Conservation (phyloP, 1,140 invertebrate genomes). For the Aphelenchoides besseyi region DNA sequence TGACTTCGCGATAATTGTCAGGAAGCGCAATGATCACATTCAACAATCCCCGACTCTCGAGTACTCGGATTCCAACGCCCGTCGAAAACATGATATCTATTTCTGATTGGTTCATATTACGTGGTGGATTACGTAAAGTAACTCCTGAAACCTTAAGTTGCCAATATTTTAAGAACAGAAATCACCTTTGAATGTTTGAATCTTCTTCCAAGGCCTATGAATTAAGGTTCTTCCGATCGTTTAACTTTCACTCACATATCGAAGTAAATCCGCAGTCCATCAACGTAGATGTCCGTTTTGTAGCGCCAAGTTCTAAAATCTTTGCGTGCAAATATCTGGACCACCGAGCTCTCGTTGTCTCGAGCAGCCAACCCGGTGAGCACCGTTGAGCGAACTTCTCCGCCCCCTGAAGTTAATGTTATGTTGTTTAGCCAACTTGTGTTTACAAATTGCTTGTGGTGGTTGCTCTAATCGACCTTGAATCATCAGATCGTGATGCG, state of each 20-base stretch:
- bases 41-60: constrained; percentile 82
- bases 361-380: constrained; percentile 76
- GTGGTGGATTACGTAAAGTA: constrained; percentile 83
- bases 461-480: constrained; percentile 66
- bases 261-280: constrained; percentile 79
- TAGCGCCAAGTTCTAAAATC: constrained; percentile 82
- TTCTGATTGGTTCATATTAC: constrained; percentile 86
- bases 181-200: constrained; percentile 48
- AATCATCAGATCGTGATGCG: constrained; percentile 77
- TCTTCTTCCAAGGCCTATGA: constrained; percentile 42
- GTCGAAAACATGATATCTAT: constrained; percentile 90
- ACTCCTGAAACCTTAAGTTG: constrained; percentile 68
- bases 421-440: constrained; percentile 4
- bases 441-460: constrained; percentile 37
- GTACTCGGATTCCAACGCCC: constrained; percentile 83
- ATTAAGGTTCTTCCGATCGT: not conserved
- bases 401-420: constrained; percentile 62
- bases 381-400: constrained; percentile 74
- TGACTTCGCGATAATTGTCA: constrained; percentile 69
- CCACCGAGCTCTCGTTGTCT: constrained; percentile 74
- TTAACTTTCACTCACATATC: constrained; percentile 67
- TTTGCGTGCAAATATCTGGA: constrained; percentile 80
- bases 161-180: constrained; percentile 40
- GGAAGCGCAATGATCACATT: constrained; percentile 80
- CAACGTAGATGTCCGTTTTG: constrained; percentile 81